Base-by-base conservation (phyloP, 2,113 vertebrate genomes). In the Boulengeromyrus knoepffleri region DNA sequence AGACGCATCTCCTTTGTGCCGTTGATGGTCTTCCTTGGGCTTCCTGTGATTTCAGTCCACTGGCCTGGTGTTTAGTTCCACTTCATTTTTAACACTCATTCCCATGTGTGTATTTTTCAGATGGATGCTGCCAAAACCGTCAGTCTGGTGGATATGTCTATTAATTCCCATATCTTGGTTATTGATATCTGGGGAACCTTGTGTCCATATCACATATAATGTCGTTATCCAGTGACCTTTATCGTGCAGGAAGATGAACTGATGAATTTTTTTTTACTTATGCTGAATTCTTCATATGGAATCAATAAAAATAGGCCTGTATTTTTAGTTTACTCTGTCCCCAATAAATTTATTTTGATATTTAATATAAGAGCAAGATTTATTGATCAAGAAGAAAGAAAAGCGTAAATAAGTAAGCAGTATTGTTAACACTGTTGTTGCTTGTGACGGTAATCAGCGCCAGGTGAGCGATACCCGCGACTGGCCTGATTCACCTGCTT, bases 401-500 rank as follows among this genome's bases (percentile, higher is more conserved):
- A 85, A 45, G 39, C 21, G 24, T 85, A 47, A 24, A 88, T 52
- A 88, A 56, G 52, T 88, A 70, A 31, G n/a, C 88, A 36, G 88
- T 88, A 77, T 70, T 49, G 46, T 50, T 70, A 85, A 77, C 66
- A 47, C 88, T 74, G 58, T 88, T 74, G 58, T 46, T 88, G 88
- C 66, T 49, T 74, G 88, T 88, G 58, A 77, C 24, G 83, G 83
- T 85, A 21, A 85, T 85, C 83, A 2, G 42, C 1, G 21, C 21
- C 42, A 31, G n/a, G 15, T 12, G 12, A 12, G 46, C 9, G 24
- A 46, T 1, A 46, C 87, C 13, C 58, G 3, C 19, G 12, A 12
- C 88, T 46, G n/a, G 62, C 21, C 56, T 46, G 83, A 47, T 85
- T 45, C 45, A 24, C 24, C 45, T 80, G 66, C 46, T 89, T 83